These are phyloP conservation scores for Macrosiphum euphorbiae DNA, from an alignment of 2,888 invertebrate genomes.

Conservation along the genomic window DNA sequence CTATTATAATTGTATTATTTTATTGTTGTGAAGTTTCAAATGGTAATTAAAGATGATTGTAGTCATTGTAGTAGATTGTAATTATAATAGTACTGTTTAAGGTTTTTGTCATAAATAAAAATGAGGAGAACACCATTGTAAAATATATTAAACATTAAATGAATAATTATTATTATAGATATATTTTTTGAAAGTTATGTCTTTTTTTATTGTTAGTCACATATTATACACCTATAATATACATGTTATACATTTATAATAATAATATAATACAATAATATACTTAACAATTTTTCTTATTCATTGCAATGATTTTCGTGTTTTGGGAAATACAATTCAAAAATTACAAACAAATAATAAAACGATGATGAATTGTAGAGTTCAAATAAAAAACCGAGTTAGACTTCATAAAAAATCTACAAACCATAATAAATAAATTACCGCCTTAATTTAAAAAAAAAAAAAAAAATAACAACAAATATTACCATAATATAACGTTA, in stretches of 20 bases:
- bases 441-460: neutral
- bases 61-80: neutral
- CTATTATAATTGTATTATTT: neutral
- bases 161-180: neutral
- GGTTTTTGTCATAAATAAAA: neutral
- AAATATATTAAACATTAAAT: neutral
- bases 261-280: neutral
- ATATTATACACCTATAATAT: neutral
- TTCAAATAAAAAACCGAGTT: neutral
- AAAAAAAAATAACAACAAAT: neutral
- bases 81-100: neutral
- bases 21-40: neutral
- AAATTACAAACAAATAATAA: neutral
- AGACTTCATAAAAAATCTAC: neutral
- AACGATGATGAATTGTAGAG: neutral
- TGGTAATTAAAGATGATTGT: neutral
- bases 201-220: neutral
- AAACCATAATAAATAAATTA: conserved; percentile 2
- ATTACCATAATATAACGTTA: conserved; percentile 7
- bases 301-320: neutral
- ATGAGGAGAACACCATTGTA: neutral
- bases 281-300: neutral
- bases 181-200: neutral
- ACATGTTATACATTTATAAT: neutral
- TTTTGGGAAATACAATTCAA: neutral